Base-by-base conservation (phyloP, 2,797 vertebrate species). In the Oreortyx pictus region DNA sequence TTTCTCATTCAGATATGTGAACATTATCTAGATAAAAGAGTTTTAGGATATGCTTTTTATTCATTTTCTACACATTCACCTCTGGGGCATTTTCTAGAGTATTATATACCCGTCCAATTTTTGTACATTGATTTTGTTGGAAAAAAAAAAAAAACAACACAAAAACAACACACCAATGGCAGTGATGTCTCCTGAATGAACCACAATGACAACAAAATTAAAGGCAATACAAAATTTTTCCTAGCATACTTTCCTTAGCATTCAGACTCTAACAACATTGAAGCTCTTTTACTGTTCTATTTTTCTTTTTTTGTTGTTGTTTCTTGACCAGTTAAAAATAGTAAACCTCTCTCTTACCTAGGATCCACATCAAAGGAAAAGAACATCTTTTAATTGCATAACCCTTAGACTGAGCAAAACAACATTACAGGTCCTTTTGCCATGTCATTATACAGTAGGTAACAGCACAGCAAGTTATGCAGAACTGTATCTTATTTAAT, bases 361-460 rank as follows among this genome's bases (percentile, higher is more conserved):
- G n/a, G 39, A 86, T 46, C 46, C 39, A 44, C 35, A 78, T 27
- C 56, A 86, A 94, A 74, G 16, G 4, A 22, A 91, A 47, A 82
- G 82, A 77, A 82, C 7, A 87, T 25, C 35, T 72, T 60, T n/a
- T 74, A 62, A 77, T 76, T 87, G 46, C 9, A 49, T 61, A 91
- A 81, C 11, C 15, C 11, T 74, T 68, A 33, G 37, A 90, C 56
- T n/a, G 88, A 78, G 27, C 24, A 83, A 79, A 89, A 68, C 3
- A 0, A 75, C 25, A 59, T 49, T 75, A 74, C 35, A 82, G 44
- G 35, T 90, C 79, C 78, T 75, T 86, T 79, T 79, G 67, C 67
- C 24, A 6, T 64, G 44, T n/a, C 31, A 20, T 56, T 82, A 76
- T 10, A 66, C 6, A 12, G 56, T 4, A 68, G 44, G 23, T 81